phyloP scores from a whole-genome alignment of 2,797 vertebrate species.

The Rhynchonycteris naso region DNA sequence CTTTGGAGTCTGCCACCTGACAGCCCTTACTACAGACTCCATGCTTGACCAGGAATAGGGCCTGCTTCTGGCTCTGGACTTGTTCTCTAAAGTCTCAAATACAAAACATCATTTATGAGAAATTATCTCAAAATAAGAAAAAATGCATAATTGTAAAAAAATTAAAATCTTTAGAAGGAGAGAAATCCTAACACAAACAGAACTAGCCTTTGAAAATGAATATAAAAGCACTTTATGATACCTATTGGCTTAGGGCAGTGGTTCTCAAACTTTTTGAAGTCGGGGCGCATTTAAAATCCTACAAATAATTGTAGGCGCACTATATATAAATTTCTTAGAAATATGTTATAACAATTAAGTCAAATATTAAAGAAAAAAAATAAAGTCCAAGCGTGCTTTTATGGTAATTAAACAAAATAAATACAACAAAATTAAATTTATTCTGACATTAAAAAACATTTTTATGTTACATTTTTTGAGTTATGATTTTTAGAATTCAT shows the following conservation, averaged over 20 bases:
- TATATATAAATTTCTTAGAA: too few species aligned
- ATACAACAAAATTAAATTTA: too few species aligned
- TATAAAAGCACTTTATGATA: not conserved
- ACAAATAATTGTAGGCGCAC: too few species aligned
- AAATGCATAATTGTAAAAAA: not conserved
- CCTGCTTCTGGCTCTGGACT: not conserved
- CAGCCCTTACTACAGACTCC: conserved; percentile 29
- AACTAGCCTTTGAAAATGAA: not conserved
- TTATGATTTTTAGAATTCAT: too few species aligned
- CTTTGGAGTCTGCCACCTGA: not conserved
- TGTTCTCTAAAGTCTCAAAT: not conserved
- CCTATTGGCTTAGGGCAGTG: not conserved
- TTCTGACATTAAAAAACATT: too few species aligned
- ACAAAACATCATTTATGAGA: not conserved
- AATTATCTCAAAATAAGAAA: not conserved
- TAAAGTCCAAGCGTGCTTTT: too few species aligned
- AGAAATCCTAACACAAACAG: conserved; percentile 5
- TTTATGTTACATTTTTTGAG: too few species aligned
- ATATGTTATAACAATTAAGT: too few species aligned
- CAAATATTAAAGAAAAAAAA: too few species aligned
- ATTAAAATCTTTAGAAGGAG: not conserved
- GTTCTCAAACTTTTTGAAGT: too few species aligned
- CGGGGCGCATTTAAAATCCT: too few species aligned
- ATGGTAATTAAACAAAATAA: too few species aligned
- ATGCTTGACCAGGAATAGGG: not conserved